Evolutionary conservation across 1,140 invertebrate genomes (phyloP).

Genomic region (Oedothorax gibbosus): DNA sequence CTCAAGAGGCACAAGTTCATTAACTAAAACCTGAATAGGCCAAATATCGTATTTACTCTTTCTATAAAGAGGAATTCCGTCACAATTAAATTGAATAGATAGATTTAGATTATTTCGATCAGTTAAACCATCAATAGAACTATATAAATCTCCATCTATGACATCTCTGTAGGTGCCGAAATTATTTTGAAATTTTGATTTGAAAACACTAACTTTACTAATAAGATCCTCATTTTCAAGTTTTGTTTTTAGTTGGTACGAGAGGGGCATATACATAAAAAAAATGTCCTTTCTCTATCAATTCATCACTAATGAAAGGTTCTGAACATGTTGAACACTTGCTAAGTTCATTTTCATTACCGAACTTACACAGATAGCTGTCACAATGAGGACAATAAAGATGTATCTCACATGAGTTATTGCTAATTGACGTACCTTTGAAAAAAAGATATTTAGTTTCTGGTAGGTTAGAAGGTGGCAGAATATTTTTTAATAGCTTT

Average conservation of each 20-base stretch:
- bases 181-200: background rate
- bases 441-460: background rate
- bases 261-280: constrained; percentile 21
- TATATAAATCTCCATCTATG: background rate
- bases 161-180: background rate
- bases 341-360: background rate
- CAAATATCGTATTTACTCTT: constrained; percentile 20
- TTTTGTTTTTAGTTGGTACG: constrained; percentile 13
- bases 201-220: background rate
- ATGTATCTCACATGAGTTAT: background rate
- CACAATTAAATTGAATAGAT: constrained; percentile 6
- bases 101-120: background rate
- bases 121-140: background rate
- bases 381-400: constrained; percentile 1
- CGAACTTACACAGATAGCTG: constrained; percentile 4
- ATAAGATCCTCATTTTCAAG: constrained; percentile 25
- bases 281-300: constrained; percentile 14
- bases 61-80: constrained; percentile 11
- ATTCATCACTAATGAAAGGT: background rate
- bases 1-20: constrained; percentile 2
- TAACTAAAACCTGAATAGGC: constrained; percentile 12
- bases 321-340: background rate
- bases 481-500: constrained; percentile 4
- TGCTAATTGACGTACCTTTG: background rate
- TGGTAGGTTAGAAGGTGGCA: constrained; percentile 21